A percentile compares a stretch with the other conserved stretches of the same genome.
phyloP scores from a whole-genome alignment of 2,797 vertebrate species.

The Poeciliopsis turneri region DNA sequence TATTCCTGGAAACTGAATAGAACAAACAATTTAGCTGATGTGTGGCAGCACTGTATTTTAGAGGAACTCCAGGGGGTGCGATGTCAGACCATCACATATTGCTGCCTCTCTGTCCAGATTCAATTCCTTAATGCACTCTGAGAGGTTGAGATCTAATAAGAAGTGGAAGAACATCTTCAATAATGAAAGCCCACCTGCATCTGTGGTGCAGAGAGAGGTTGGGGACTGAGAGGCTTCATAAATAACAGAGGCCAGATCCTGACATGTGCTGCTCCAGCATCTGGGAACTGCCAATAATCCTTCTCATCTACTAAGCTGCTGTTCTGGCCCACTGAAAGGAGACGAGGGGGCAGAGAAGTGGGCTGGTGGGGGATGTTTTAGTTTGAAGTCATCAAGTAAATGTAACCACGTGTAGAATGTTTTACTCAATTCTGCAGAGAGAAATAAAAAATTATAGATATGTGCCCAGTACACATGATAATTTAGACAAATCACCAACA shows the following conservation, averaged over 20 bases:
- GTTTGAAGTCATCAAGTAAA: conserved; percentile 58
- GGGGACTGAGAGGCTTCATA: conserved; percentile 71
- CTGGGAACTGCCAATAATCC: conserved; percentile 74
- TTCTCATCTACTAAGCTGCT: conserved; percentile 68
- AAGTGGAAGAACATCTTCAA: conserved; percentile 77
- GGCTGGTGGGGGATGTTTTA: conserved; percentile 10
- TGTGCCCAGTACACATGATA: conserved; percentile 29
- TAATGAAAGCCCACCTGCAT: conserved; percentile 81
- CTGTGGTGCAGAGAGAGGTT: conserved; percentile 68
- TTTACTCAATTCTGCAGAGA: conserved; percentile 39
- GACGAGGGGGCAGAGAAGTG: neutral
- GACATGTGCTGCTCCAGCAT: conserved; percentile 70
- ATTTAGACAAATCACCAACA: conserved; percentile 12
- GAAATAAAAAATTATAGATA: conserved; percentile 28
- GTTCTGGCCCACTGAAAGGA: conserved; percentile 45
- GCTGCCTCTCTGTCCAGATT: conserved; percentile 70
- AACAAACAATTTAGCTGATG: conserved; percentile 37
- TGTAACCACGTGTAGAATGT: conserved; percentile 36
- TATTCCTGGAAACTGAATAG: conserved; percentile 41
- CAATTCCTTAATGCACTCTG: conserved; percentile 82
- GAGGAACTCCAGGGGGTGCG: conserved; percentile 42
- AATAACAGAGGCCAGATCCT: conserved; percentile 75
- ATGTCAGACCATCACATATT: conserved; percentile 50
- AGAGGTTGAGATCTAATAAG: conserved; percentile 81
- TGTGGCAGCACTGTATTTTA: conserved; percentile 33